Evolutionary conservation across 2,113 vertebrate genomes (phyloP).

Genomic region (Cariama cristata): DNA sequence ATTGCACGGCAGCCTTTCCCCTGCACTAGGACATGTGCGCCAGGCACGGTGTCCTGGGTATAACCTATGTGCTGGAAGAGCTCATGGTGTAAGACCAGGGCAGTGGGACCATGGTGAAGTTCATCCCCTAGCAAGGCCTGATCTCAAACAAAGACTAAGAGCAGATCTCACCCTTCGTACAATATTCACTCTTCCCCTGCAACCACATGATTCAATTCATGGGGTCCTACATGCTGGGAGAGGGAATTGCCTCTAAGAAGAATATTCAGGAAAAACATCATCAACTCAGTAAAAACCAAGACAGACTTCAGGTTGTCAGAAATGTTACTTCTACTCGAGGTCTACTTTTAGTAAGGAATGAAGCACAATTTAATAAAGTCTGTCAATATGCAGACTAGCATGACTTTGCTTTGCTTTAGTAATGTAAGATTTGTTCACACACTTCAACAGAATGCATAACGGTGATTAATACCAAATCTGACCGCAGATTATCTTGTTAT

Average conservation of each 20-base stretch:
- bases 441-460: neutral
- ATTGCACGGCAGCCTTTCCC: neutral
- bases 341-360: neutral
- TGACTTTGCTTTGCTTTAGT: neutral
- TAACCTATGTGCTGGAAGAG: neutral
- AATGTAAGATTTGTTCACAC: neutral
- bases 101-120: neutral
- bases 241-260: neutral
- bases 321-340: neutral
- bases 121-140: neutral
- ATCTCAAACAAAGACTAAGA: neutral
- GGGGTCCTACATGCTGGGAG: neutral
- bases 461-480: neutral
- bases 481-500: neutral
- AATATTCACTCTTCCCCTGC: neutral
- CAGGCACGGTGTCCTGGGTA: neutral
- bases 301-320: neutral
- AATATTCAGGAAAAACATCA: neutral
- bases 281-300: neutral
- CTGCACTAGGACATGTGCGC: rapidly evolving
- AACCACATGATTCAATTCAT: neutral
- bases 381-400: neutral
- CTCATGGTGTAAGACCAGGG: neutral
- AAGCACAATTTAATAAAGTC: neutral
- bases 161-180: neutral